Evolutionary conservation across 1,140 invertebrate species (phyloP).

Genomic region (Aradophagus sp.): DNA sequence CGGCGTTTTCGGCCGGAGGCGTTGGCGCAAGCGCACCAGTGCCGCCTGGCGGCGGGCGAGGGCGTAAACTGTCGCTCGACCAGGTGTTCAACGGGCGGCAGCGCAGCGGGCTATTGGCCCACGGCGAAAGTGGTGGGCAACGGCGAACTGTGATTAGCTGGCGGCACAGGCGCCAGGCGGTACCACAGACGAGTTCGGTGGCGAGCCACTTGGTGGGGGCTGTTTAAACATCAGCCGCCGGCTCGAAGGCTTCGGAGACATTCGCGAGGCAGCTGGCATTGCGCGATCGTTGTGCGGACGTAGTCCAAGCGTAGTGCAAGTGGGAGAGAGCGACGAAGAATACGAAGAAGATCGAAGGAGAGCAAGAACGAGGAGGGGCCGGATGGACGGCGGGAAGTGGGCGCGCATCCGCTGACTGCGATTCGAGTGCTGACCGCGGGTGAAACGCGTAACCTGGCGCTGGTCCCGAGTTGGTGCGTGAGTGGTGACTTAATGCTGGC

Average conservation of each 20-base stretch:
- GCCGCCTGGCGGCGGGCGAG: conserved; percentile 12
- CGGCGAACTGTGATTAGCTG: conserved; percentile 20
- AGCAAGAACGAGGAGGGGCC: conserved; percentile 7
- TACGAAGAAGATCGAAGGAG: conserved; percentile 9
- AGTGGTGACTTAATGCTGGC: too few species aligned
- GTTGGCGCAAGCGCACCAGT: conserved; percentile 43
- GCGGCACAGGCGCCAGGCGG: conserved; percentile 1
- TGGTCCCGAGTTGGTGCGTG: too few species aligned
- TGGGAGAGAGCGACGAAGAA: conserved; percentile 32
- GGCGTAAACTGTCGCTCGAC: conserved; percentile 4
- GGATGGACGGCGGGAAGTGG: not conserved
- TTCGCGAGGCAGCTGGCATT: conserved; percentile 69
- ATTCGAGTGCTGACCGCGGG: too few species aligned
- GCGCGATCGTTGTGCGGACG: conserved; percentile 70
- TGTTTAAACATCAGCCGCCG: conserved; percentile 73
- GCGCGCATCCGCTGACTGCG: too few species aligned
- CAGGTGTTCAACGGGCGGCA: conserved; percentile 9
- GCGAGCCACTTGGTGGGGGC: conserved; percentile 61
- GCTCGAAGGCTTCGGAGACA: conserved; percentile 72
- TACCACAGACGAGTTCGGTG: not conserved
- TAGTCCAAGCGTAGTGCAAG: conserved; percentile 46
- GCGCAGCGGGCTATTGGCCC: conserved; percentile 1
- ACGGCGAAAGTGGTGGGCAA: conserved; percentile 19
- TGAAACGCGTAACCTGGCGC: not conserved
- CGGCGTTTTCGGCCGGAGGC: conserved; percentile 3